Evolutionary conservation across 2,797 vertebrate genomes (phyloP).

Genomic region (Microctenopoma lineatum): DNA sequence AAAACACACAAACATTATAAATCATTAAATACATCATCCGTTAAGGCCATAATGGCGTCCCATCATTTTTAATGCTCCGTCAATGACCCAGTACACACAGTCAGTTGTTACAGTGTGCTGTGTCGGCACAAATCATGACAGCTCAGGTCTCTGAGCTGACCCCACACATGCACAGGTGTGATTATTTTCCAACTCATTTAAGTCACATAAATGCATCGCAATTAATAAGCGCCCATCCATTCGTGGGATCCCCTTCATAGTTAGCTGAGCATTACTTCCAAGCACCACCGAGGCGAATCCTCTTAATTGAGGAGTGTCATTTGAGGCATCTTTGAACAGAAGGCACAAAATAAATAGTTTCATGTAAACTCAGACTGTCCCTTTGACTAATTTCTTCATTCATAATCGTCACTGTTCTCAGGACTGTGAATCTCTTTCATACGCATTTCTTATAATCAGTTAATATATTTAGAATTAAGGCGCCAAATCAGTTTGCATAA

Average conservation of each 20-base stretch:
- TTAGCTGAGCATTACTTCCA: constrained; percentile 70
- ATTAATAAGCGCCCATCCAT: constrained; percentile 77
- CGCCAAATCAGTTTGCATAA: not conserved
- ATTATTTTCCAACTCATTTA: constrained; percentile 78
- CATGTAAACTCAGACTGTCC: constrained; percentile 48
- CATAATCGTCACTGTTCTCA: constrained; percentile 48
- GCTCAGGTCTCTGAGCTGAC: constrained; percentile 60
- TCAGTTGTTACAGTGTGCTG: constrained; percentile 43
- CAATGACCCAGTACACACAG: constrained; percentile 23
- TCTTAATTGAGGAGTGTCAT: constrained; percentile 78
- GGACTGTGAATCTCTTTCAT: not conserved
- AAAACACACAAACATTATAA: constrained; percentile 19
- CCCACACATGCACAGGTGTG: constrained; percentile 63
- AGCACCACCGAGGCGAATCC: constrained; percentile 62
- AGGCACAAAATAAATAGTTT: constrained; percentile 68
- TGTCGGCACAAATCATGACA: constrained; percentile 54
- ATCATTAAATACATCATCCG: constrained; percentile 50
- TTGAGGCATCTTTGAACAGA: constrained; percentile 77
- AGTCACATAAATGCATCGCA: constrained; percentile 77
- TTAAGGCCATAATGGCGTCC: constrained; percentile 39
- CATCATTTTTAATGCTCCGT: constrained; percentile 24
- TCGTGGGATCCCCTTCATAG: constrained; percentile 76
- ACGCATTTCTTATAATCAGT: not conserved
- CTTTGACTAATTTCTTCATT: constrained; percentile 50
- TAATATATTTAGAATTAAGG: not conserved